Base-by-base conservation (phyloP, 1,140 invertebrate genomes). In the Semibalanus balanoides region DNA sequence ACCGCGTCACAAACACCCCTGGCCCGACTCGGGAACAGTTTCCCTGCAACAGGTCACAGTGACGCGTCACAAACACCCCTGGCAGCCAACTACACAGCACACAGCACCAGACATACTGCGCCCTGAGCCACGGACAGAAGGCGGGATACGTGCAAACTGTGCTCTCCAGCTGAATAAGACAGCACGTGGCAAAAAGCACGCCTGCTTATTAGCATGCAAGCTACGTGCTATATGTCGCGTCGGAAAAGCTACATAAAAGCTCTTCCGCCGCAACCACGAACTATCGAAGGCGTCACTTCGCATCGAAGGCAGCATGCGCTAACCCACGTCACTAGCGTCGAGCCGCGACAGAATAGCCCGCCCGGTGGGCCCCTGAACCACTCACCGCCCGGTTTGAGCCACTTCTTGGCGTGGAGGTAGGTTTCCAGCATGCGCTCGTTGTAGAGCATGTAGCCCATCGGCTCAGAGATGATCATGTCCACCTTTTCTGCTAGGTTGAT, bases 401-500 rank as follows among this genome's bases (percentile, higher is more conserved):
- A 99, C 83, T 99, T 99, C 82, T 98, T 97, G 5, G 97, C 96
- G 86, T 99, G 96, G 73, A 99, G 85, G 86, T 97, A 99, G 11
- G 96, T 98, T 86, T 99, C 97, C 78, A 99, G 86, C 97, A 99
- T 99, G 79, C 97, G 88, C 85, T 99, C 97, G 85, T 99, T 99
- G 82, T 98, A 98, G 22, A 99, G 86, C 97, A 99, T 99, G 82
- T 99, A 99, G 35, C 97, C 97, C 97, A 99, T 99, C 0, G 97
- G 97, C 85, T 99, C 97, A 17, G 96, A 98, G 78, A 99, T 96
- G 81, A 99, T 98, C 35, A 97, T 90, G 86, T 99, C 97, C 25
- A 99, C 96, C 81, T 88, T 88, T 84, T 99, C 96, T 9, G 96
- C 95, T 77, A 99, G 84, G 77, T 93, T 91, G 73, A 99, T 94